A percentile compares a stretch with the other conserved stretches of the same genome.
phyloP scores from a whole-genome alignment of 2,113 vertebrate species.

The Neogale vison region DNA sequence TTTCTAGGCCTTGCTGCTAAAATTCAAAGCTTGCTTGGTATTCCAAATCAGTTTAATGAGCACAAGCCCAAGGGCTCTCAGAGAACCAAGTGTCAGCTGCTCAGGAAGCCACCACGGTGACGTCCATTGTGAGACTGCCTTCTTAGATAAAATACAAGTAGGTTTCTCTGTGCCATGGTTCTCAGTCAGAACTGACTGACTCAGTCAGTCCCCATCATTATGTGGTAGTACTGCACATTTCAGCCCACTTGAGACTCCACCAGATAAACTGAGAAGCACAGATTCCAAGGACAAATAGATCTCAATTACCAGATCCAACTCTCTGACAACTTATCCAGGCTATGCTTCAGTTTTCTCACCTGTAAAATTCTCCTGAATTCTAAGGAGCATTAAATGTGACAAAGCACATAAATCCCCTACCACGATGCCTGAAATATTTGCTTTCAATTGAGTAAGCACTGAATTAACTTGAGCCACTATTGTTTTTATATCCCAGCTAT shows the following conservation, averaged over 20 bases:
- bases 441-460: constrained; percentile 7
- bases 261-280: neutral
- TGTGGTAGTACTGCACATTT: neutral
- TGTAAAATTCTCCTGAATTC: constrained; percentile 25
- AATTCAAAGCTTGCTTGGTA: constrained; percentile 31
- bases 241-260: constrained; percentile 7
- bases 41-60: constrained; percentile 28
- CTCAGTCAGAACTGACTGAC: neutral
- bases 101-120: constrained; percentile 31
- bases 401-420: neutral
- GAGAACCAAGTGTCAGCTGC: neutral
- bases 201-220: neutral
- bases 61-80: neutral
- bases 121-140: neutral
- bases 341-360: constrained; percentile 48
- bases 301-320: constrained; percentile 11
- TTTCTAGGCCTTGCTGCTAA: constrained; percentile 41
- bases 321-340: constrained; percentile 16
- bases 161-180: neutral
- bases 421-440: constrained; percentile 19
- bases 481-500: constrained; percentile 44
- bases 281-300: neutral
- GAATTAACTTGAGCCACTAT: constrained; percentile 29
- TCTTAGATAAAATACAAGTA: constrained; percentile 31
- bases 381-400: constrained; percentile 26